Evolutionary conservation across 2,888 invertebrate species (phyloP).

Genomic region (Ecliptopera silaceata): DNA sequence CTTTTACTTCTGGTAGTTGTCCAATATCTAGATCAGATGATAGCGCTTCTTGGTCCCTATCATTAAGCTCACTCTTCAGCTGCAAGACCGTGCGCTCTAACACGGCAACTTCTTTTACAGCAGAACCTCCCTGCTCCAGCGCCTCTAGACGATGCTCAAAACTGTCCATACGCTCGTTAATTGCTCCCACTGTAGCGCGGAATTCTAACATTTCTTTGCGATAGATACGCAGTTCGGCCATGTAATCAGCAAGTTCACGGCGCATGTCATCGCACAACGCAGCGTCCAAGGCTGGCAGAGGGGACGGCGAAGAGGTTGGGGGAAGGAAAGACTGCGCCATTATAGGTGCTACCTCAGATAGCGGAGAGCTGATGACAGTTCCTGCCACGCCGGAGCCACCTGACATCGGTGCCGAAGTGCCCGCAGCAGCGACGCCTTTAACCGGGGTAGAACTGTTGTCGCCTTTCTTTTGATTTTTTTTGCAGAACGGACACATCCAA

Average conservation of each 20-base stretch:
- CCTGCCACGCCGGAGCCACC: neutral
- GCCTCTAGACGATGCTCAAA: neutral
- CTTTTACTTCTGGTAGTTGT: too few relatives aligned
- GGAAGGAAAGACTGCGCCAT: neutral
- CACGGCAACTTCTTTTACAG: too few relatives aligned
- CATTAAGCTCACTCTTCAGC: too few relatives aligned
- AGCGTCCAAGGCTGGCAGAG: neutral
- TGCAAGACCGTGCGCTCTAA: too few relatives aligned
- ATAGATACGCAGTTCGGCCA: neutral
- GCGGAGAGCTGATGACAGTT: neutral
- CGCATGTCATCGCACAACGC: neutral
- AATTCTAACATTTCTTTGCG: neutral
- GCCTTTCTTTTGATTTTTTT: neutral
- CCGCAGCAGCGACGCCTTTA: neutral
- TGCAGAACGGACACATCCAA: neutral
- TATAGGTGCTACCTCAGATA: neutral
- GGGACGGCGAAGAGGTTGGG: neutral
- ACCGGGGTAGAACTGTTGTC: neutral
- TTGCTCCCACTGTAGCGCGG: neutral
- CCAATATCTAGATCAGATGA: too few relatives aligned
- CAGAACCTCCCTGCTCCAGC: neutral
- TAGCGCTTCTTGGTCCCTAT: too few relatives aligned
- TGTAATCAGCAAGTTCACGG: neutral
- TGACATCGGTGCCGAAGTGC: neutral
- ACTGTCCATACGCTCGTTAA: neutral